Percentiles rank a stretch among this genome's conserved stretches.
phyloP scores from a whole-genome alignment of 2,797 vertebrate species.

The Buphagus erythrorhynchus region DNA sequence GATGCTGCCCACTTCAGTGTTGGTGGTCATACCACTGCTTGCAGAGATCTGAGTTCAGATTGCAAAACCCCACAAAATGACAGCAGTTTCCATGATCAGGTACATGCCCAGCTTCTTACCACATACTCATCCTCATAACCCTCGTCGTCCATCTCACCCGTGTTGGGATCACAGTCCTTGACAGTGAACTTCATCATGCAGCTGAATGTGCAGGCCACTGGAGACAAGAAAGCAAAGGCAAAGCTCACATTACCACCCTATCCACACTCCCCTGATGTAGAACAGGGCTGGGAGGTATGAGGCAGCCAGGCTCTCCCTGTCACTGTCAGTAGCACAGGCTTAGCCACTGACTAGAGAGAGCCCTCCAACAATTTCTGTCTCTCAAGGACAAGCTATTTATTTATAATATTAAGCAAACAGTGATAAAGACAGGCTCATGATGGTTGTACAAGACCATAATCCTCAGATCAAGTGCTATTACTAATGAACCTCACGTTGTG shows the following conservation, averaged over 20 bases:
- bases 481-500: background rate
- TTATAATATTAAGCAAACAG: background rate
- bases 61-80: background rate
- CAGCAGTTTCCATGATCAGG: background rate
- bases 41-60: background rate
- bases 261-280: background rate
- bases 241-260: background rate
- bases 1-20: background rate
- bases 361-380: background rate
- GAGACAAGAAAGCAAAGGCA: background rate
- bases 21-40: background rate
- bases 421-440: background rate
- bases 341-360: background rate
- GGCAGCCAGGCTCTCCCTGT: background rate
- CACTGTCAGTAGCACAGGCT: background rate
- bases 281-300: rapidly evolving
- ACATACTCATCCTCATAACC: conserved; percentile 85
- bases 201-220: conserved; percentile 84
- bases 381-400: background rate
- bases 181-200: conserved; percentile 86
- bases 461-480: background rate
- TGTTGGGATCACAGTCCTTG: conserved; percentile 84
- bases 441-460: background rate
- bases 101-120: conserved; percentile 71
- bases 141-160: conserved; percentile 77